Conservation (phyloP, 2,888 invertebrate genomes). For the Limnephilus marmoratus region DNA sequence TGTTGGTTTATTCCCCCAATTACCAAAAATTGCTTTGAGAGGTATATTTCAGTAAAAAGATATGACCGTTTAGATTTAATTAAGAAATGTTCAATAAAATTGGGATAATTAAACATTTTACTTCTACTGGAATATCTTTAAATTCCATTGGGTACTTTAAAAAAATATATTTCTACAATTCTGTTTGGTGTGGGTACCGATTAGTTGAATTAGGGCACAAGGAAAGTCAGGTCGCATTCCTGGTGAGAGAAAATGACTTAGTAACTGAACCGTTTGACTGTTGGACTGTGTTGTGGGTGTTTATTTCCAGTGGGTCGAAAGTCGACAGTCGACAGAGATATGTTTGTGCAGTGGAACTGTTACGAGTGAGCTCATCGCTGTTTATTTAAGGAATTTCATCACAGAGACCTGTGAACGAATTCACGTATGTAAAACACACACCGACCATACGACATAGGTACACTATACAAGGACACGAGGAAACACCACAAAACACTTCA, state of each 20-base stretch:
- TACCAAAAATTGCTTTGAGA: too few species aligned
- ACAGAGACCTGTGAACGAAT: conserved; percentile 14
- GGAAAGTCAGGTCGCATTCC: conserved; percentile 11
- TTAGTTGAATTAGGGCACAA: conserved; percentile 23
- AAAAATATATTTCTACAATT: background rate
- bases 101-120: too few species aligned
- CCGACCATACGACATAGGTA: background rate
- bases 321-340: background rate
- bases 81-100: too few species aligned
- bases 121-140: too few species aligned
- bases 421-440: background rate
- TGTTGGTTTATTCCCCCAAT: too few species aligned
- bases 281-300: conserved; percentile 23
- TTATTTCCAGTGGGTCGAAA: conserved; percentile 5
- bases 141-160: background rate
- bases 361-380: conserved; percentile 60
- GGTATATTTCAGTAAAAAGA: too few species aligned
- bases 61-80: too few species aligned
- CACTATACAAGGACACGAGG: background rate
- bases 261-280: background rate
- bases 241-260: background rate
- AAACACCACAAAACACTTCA: background rate
- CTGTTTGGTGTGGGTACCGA: background rate
- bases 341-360: conserved; percentile 51
- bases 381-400: conserved; percentile 57